Conservation (phyloP, 92 coral and sea anemone genomes). For the Actinernus sp. region DNA sequence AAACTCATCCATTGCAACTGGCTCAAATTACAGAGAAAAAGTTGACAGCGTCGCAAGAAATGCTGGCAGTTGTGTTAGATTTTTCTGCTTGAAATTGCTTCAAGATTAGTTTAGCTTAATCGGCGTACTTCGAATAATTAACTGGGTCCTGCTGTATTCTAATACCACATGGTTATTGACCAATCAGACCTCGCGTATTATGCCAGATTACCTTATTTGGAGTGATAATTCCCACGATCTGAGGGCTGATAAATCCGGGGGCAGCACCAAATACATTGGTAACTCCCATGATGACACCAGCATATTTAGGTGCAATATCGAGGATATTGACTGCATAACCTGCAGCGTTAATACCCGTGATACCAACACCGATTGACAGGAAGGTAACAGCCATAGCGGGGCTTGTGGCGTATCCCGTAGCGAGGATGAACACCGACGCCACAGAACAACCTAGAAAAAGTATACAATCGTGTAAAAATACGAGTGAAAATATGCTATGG, state of each 20-base stretch:
- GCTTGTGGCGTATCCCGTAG: constrained; percentile 81
- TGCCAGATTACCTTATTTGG: constrained; percentile 96
- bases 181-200: no score
- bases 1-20: no score
- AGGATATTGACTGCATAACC: constrained; percentile 99
- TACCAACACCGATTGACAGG: constrained; percentile 96
- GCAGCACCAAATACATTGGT: constrained; percentile 98
- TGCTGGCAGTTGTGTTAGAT: no score
- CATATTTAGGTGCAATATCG: constrained; percentile 98
- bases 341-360: constrained; percentile 96
- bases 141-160: no score
- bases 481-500: no score
- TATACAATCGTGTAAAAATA: neutral
- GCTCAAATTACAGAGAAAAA: no score
- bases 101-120: no score
- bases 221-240: constrained; percentile 94
- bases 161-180: no score
- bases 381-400: constrained; percentile 87
- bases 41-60: no score
- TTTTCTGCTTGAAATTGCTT: no score
- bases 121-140: no score
- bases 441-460: constrained; percentile 84
- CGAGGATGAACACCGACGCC: constrained; percentile 90
- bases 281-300: constrained; percentile 99
- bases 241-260: constrained; percentile 99